Percentiles rank a stretch among this genome's conserved stretches.
Conservation (phyloP, 2,888 invertebrate species). For the Melangyna quadrimaculata region DNA sequence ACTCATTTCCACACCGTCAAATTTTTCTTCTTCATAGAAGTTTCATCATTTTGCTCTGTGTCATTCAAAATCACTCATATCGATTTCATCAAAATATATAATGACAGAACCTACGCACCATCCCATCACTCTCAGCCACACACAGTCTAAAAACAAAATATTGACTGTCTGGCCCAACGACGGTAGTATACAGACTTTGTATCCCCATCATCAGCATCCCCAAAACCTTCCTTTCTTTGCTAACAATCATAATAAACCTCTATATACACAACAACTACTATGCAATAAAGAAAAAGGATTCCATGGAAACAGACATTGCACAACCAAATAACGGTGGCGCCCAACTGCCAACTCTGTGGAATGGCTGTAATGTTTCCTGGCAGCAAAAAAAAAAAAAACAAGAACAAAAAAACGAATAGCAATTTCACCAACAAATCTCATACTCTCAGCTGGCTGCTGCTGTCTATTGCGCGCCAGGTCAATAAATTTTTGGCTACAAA, state of each 20-base stretch:
- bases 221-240: neutral
- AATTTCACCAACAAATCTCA: constrained; percentile 20
- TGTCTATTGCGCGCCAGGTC: constrained; percentile 75
- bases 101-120: neutral
- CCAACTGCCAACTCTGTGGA: neutral
- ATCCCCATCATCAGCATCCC: neutral
- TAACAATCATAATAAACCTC: neutral
- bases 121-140: neutral
- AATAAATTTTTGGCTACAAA: constrained; percentile 80
- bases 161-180: constrained; percentile 16
- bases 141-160: neutral
- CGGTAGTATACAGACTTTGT: neutral
- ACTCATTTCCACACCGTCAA: neutral
- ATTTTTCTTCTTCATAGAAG: neutral
- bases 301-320: constrained; percentile 68
- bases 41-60: neutral
- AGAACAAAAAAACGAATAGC: constrained; percentile 2
- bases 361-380: constrained; percentile 64
- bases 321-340: constrained; percentile 63
- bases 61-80: constrained; percentile 15
- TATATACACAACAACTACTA: neutral
- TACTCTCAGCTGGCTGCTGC: neutral
- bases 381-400: constrained; percentile 51
- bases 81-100: constrained; percentile 16
- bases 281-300: constrained; percentile 24